These are phyloP conservation scores for Notamacropus eugenii DNA, from an alignment of 2,797 vertebrate species.

Conservation along the genomic window DNA sequence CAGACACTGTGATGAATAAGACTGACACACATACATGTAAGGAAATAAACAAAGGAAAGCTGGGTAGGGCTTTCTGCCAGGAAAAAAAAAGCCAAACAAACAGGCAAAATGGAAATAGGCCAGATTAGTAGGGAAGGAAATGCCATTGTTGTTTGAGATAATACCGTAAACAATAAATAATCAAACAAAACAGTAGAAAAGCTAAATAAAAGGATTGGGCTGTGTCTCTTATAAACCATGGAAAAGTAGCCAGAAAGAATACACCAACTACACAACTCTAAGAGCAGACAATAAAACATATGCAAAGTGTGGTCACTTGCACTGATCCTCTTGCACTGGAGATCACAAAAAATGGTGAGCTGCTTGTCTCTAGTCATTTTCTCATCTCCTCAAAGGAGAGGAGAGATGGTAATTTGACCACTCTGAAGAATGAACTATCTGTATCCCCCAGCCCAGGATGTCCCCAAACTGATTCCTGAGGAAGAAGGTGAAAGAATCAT, in stretches of 20 bases:
- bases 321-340: neutral
- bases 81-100: conserved; percentile 67
- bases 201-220: conserved; percentile 35
- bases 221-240: conserved; percentile 9
- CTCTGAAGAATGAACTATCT: conserved; percentile 46
- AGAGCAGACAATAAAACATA: conserved; percentile 15
- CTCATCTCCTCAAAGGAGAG: conserved; percentile 27
- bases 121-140: conserved; percentile 80
- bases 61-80: conserved; percentile 55
- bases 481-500: conserved; percentile 23
- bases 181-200: conserved; percentile 69
- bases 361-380: conserved; percentile 58
- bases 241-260: conserved; percentile 39
- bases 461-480: conserved; percentile 16
- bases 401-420: conserved; percentile 51
- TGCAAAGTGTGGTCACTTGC: neutral
- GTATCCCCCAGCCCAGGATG: conserved; percentile 37
- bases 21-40: conserved; percentile 46
- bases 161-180: conserved; percentile 77
- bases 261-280: conserved; percentile 44
- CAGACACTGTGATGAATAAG: conserved; percentile 56
- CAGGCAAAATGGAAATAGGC: conserved; percentile 73
- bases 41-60: conserved; percentile 64
- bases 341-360: neutral
- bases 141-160: conserved; percentile 74